phyloP scores from a whole-genome alignment of 2,797 vertebrate genomes.

The Anniella stebbinsi region DNA sequence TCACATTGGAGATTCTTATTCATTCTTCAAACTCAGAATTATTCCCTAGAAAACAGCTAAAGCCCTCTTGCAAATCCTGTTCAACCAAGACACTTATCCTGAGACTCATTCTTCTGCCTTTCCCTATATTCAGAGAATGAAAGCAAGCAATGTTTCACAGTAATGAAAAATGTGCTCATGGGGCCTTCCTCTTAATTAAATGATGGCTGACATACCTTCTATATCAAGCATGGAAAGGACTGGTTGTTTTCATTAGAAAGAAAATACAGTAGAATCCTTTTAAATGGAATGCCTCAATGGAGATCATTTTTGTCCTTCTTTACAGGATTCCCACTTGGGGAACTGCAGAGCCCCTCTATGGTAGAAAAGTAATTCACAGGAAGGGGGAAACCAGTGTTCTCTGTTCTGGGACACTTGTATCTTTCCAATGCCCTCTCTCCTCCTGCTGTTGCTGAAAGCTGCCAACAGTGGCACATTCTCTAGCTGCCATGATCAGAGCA shows the following conservation, averaged over 20 bases:
- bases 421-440: background rate
- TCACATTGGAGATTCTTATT: background rate
- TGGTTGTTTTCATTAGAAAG: background rate
- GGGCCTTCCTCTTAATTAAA: conserved; percentile 23
- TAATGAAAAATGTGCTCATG: conserved; percentile 31
- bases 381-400: background rate
- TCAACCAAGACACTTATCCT: background rate
- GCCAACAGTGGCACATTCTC: background rate
- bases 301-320: background rate
- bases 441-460: background rate
- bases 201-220: background rate
- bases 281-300: background rate
- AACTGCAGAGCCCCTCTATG: background rate
- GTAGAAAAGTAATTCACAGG: background rate
- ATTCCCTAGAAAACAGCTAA: background rate
- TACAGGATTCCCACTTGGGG: too few species aligned
- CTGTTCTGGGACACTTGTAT: background rate
- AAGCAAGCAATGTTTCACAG: background rate
- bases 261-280: background rate
- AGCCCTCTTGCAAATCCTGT: background rate
- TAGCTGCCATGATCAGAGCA: background rate
- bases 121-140: background rate
- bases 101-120: conserved; percentile 8
- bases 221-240: conserved; percentile 2
- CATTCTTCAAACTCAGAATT: background rate